These are phyloP conservation scores for Celastrina argiolus DNA, from an alignment of 2,888 invertebrate species.

Conservation along the genomic window DNA sequence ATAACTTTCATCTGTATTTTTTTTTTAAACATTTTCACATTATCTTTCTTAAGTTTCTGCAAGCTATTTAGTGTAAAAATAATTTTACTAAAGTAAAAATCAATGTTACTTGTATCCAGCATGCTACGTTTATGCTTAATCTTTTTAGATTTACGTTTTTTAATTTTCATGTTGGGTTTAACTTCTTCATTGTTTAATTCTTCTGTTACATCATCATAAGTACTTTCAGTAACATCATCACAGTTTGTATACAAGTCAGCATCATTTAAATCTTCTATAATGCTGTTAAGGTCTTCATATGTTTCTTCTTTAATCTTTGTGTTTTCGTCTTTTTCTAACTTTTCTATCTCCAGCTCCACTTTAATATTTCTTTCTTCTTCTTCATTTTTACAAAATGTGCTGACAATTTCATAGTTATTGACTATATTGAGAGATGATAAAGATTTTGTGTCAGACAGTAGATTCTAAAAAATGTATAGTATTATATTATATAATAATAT, in stretches of 20 bases:
- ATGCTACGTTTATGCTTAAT: background rate
- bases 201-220: background rate
- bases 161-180: background rate
- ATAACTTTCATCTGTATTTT: background rate
- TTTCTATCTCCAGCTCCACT: background rate
- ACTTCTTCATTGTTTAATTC: background rate
- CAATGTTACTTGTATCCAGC: conserved; percentile 14
- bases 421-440: background rate
- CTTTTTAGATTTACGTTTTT: background rate
- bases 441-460: background rate
- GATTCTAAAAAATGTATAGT: background rate
- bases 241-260: background rate
- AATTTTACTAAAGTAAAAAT: conserved; percentile 8
- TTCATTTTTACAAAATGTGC: background rate
- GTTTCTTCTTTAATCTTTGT: background rate
- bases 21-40: conserved; percentile 12
- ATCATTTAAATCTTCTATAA: background rate
- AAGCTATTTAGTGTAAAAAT: conserved; percentile 4
- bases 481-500: background rate
- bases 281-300: background rate
- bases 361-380: background rate
- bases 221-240: background rate
- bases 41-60: conserved; percentile 15
- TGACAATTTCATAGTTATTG: conserved; percentile 2
- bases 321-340: background rate